These are phyloP conservation scores for Mesocricetus auratus DNA, from an alignment of 2,113 vertebrate species.

Conservation along the genomic window DNA sequence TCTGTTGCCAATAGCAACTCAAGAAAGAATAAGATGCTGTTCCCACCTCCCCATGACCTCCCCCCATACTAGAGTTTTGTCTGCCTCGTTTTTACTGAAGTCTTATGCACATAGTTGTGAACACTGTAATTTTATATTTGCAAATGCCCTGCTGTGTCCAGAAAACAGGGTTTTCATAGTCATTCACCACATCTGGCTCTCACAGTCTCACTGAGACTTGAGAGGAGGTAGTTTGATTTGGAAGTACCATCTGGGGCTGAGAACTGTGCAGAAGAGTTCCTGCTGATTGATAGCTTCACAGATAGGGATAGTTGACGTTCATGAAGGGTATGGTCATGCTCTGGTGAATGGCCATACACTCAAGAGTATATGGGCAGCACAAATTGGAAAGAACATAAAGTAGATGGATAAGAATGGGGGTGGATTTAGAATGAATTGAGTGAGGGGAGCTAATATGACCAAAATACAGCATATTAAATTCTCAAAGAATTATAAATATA, in stretches of 20 bases:
- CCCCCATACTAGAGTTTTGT: background rate
- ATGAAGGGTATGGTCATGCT: too few species aligned
- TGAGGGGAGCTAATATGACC: background rate
- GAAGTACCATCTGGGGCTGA: background rate
- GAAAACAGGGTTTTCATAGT: too few species aligned
- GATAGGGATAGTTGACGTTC: background rate
- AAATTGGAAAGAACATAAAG: background rate
- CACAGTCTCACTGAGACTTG: background rate
- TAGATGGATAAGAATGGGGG: too few species aligned
- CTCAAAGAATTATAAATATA: background rate
- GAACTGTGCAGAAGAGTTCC: background rate
- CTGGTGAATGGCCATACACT: background rate
- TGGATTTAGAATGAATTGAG: too few species aligned
- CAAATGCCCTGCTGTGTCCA: background rate
- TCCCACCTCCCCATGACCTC: rapidly evolving
- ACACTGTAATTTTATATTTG: background rate
- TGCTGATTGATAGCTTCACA: background rate
- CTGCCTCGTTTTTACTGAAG: background rate
- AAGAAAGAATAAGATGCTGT: background rate
- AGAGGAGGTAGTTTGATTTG: background rate
- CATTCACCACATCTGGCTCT: too few species aligned
- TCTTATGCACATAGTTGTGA: background rate
- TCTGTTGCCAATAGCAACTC: background rate
- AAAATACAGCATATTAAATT: background rate
- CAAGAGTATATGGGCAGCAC: background rate